phyloP scores from a whole-genome alignment of 1,140 invertebrate species.

The Drosophila nigrodunni region DNA sequence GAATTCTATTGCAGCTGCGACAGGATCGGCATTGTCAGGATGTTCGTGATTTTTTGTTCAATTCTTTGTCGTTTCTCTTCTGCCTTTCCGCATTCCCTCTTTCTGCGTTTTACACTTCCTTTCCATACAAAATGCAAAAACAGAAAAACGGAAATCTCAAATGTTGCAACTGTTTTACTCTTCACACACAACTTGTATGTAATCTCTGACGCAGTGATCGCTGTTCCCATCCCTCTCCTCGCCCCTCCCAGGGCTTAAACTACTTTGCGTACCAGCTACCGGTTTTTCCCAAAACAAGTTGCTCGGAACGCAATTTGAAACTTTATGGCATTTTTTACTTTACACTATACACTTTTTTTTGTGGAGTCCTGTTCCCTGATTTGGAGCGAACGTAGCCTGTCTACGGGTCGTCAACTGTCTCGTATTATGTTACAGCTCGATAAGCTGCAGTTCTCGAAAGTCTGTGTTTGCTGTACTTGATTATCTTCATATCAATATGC shows the following conservation, averaged over 20 bases:
- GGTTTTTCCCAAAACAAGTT: slow-evolving; percentile 64
- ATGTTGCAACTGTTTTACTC: slow-evolving; percentile 63
- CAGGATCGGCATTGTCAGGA: slow-evolving; percentile 22
- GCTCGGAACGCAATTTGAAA: slow-evolving; percentile 66
- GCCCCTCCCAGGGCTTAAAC: slow-evolving; percentile 21
- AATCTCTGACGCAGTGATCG: slow-evolving; percentile 56
- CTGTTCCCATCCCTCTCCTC: slow-evolving; percentile 25
- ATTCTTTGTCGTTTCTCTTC: slow-evolving; percentile 2
- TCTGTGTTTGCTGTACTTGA: slow-evolving; percentile 34
- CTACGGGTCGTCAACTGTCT: slow-evolving; percentile 37
- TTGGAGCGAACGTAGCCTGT: slow-evolving; percentile 57
- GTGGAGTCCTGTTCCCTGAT: slow-evolving; percentile 47
- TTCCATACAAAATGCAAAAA: slow-evolving; percentile 27
- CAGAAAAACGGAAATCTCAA: slow-evolving; percentile 77
- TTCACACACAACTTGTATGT: slow-evolving; percentile 51
- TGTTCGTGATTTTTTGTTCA: slow-evolving; percentile 62
- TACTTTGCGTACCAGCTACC: slow-evolving; percentile 40
- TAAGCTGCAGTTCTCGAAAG: slow-evolving; percentile 25
- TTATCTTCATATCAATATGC: slow-evolving; percentile 37
- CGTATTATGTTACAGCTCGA: slow-evolving; percentile 63
- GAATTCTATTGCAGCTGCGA: slow-evolving; percentile 58
- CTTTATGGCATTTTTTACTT: slow-evolving; percentile 38
- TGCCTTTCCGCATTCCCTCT: slow-evolving; percentile 2
- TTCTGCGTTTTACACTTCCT: slow-evolving; percentile 61
- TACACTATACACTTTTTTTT: slow-evolving; percentile 15